phyloP scores from a whole-genome alignment of 2,797 vertebrate species.

The Ctenosaura bakeri region DNA sequence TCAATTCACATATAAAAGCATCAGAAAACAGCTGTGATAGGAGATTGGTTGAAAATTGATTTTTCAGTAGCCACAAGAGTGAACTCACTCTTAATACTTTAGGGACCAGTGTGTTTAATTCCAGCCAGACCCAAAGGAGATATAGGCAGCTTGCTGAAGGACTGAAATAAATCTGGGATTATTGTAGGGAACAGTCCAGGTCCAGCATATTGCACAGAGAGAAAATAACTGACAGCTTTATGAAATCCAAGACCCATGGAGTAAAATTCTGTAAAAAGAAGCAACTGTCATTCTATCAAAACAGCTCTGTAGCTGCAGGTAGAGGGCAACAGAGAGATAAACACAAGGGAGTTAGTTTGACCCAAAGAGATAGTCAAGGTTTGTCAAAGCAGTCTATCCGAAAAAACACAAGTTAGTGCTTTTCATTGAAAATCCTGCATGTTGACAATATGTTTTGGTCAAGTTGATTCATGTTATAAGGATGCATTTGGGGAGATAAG shows the following conservation, averaged over 20 bases:
- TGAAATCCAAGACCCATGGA: constrained; percentile 22
- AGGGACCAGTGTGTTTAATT: constrained; percentile 17
- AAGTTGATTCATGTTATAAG: neutral
- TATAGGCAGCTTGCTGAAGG: constrained; percentile 14
- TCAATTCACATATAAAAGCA: constrained; percentile 1
- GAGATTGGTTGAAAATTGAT: constrained; percentile 30
- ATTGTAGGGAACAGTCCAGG: constrained; percentile 26
- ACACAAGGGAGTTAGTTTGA: constrained; percentile 16
- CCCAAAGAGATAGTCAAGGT: constrained; percentile 22
- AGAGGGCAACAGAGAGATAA: constrained; percentile 30
- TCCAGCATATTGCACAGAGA: constrained; percentile 12
- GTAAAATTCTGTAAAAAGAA: constrained; percentile 19
- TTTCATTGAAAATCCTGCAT: constrained; percentile 14
- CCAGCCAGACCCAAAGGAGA: constrained; percentile 16
- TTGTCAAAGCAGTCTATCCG: neutral
- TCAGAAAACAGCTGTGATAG: constrained; percentile 32
- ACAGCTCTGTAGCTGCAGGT: constrained; percentile 5
- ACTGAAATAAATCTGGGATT: constrained; percentile 39
- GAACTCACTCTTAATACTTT: constrained; percentile 9
- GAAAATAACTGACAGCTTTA: constrained; percentile 40
- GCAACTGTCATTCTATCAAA: constrained; percentile 17
- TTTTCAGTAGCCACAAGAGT: constrained; percentile 33
- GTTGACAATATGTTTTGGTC: neutral
- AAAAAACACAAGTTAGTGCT: neutral
- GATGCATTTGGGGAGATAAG: constrained; percentile 4